Percentiles rank a stretch among this genome's conserved stretches.
These are phyloP conservation scores for Theristicus caerulescens DNA, from an alignment of 2,113 vertebrate genomes.

Conservation along the genomic window DNA sequence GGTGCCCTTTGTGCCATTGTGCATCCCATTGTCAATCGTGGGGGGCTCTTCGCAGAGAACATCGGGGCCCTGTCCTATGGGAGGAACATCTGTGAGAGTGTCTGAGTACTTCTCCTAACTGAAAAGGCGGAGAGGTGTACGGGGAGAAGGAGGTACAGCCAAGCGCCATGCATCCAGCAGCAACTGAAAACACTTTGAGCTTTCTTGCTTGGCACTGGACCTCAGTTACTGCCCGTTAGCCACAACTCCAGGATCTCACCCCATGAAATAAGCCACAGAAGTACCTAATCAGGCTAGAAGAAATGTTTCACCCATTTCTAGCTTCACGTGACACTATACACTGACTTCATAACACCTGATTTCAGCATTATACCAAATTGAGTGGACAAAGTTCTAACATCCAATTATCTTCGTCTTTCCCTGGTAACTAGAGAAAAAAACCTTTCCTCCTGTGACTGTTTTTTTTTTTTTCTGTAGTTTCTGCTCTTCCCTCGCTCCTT, in stretches of 20 bases:
- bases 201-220: neutral
- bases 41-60: neutral
- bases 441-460: neutral
- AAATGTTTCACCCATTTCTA: neutral
- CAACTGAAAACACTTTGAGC: neutral
- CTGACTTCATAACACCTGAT: neutral
- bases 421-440: neutral
- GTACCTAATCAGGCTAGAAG: neutral
- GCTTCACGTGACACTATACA: neutral
- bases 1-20: neutral
- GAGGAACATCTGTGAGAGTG: neutral
- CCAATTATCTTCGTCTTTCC: neutral
- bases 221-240: neutral
- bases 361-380: neutral
- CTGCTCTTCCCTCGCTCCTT: neutral
- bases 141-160: neutral
- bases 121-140: neutral
- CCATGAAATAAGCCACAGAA: neutral
- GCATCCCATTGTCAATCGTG: neutral
- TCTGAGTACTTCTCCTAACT: neutral
- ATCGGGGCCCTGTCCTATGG: fast-evolving
- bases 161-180: neutral
- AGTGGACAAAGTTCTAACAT: neutral
- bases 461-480: neutral
- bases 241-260: neutral